Evolutionary conservation across 2,113 vertebrate genomes (phyloP), one percentile per base, ranked within the genome.

Genomic region (Pycnonotus jocosus): DNA sequence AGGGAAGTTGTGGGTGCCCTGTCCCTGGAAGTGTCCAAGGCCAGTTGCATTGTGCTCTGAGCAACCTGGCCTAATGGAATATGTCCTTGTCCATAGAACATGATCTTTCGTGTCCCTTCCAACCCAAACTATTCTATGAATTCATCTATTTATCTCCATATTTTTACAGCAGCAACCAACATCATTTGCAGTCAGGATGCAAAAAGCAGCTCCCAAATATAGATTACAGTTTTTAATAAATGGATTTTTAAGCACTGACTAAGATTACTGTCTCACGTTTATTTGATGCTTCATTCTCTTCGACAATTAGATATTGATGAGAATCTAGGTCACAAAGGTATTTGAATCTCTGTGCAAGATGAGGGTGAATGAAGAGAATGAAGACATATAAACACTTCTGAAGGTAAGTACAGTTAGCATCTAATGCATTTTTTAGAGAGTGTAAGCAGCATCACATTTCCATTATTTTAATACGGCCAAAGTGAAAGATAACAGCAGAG

Each of bases 401-500:
- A 74, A 91, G 40, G 56, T 50, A 92, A 80, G 60, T 68, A 64
- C 72, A 30, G 50, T 77, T 81, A 90, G 37, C 53, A 96, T 47
- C 69, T 81, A 88, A 78, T 53, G 56, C 40, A 73, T 71, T 71
- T 94, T 95, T 80, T 66, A 73, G 74, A 83, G 24, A 78, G 10
- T 56, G 44, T 42, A 92, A 90, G 37, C 72, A 93, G 28, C 35
- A 79, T 57, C 76, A 61, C 27, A 90, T 81, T 93, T 84, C 65
- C 53, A 81, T 94, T 90, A 93, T 86, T 96, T 95, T 86, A 93
- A 90, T 90, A 88, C 35, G 23, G 17, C 20, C 56, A 61, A 92
- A 92, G 15, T 56, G 56, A 90, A 92, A 86, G 76, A 62, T 57
- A 93, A 72, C 62, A 90, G 62, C 31, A 58, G 24, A 79, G 31